Conservation (phyloP, 2,888 invertebrate species). For the Laothoe populi region DNA sequence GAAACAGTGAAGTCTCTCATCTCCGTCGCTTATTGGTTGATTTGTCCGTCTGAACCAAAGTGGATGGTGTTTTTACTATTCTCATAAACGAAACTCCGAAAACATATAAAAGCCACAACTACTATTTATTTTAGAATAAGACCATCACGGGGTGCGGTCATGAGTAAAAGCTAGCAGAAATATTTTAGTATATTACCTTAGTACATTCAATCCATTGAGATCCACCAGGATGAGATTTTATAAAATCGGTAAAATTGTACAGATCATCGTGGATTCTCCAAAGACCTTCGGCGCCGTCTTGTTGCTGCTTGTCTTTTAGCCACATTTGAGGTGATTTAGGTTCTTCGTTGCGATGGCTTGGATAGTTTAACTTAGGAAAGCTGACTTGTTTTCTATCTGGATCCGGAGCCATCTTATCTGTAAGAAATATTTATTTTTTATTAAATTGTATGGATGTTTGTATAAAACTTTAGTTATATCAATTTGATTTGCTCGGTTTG, state of each 20-base stretch:
- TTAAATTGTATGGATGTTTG: no score
- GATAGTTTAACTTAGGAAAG: conserved; percentile 81
- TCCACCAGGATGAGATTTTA: conserved; percentile 94
- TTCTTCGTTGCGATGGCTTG: conserved; percentile 68
- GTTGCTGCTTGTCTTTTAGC: conserved; percentile 86
- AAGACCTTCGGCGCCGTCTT: conserved; percentile 90
- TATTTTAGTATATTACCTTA: conserved; percentile 75
- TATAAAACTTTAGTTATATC: not conserved
- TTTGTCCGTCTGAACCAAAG: no score
- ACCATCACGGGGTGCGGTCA: no score
- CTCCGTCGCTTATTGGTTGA: no score
- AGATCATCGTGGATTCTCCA: conserved; percentile 92
- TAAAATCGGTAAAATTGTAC: conserved; percentile 94
- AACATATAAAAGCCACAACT: no score
- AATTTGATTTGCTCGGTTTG: no score
- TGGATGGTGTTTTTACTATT: no score
- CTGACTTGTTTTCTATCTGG: conserved; percentile 63
- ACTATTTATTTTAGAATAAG: no score
- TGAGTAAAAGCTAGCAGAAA: not conserved
- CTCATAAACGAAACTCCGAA: no score
- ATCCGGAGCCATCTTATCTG: conserved; percentile 57
- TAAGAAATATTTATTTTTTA: not conserved
- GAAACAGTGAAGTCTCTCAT: no score
- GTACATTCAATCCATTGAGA: conserved; percentile 89
- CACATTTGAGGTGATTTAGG: conserved; percentile 81